Conservation (phyloP, 2,888 invertebrate genomes). For the Eupithecia inturbata region DNA sequence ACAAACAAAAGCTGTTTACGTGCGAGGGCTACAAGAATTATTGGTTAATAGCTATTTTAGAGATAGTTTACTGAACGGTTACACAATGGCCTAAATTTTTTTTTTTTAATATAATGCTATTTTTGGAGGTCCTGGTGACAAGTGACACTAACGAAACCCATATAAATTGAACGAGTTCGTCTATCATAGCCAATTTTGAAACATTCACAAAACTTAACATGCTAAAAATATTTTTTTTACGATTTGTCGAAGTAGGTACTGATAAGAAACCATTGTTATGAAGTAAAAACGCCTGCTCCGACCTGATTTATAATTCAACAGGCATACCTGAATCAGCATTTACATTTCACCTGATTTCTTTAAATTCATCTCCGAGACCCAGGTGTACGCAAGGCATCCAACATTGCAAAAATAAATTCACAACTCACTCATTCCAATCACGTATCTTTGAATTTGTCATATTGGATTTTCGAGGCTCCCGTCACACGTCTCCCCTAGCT, state of each 20-base stretch:
- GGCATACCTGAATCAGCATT: conserved; percentile 37
- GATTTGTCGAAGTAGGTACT: background rate
- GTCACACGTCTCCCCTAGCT: conserved; percentile 76
- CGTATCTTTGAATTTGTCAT: conserved; percentile 83
- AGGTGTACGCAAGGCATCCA: conserved; percentile 58
- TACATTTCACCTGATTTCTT: conserved; percentile 53
- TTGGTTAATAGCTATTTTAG: conserved; percentile 39
- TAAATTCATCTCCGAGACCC: conserved; percentile 60
- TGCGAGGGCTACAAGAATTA: conserved; percentile 46
- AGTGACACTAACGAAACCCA: too few species aligned
- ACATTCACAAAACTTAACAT: background rate
- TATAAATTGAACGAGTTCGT: background rate
- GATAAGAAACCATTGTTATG: conserved; percentile 3
- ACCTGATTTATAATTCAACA: conserved; percentile 21
- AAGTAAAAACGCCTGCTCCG: background rate
- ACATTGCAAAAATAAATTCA: conserved; percentile 72
- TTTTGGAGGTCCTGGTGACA: too few species aligned
- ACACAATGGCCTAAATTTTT: too few species aligned
- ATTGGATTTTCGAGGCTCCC: conserved; percentile 78
- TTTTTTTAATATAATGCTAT: too few species aligned
- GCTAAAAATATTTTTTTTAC: background rate
- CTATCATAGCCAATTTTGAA: background rate
- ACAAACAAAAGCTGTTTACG: conserved; percentile 64
- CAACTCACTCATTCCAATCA: conserved; percentile 79
- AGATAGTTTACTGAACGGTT: too few species aligned